Evolutionary conservation across 2,888 invertebrate species (phyloP).

Genomic region (Eristalinus sepulchralis): DNA sequence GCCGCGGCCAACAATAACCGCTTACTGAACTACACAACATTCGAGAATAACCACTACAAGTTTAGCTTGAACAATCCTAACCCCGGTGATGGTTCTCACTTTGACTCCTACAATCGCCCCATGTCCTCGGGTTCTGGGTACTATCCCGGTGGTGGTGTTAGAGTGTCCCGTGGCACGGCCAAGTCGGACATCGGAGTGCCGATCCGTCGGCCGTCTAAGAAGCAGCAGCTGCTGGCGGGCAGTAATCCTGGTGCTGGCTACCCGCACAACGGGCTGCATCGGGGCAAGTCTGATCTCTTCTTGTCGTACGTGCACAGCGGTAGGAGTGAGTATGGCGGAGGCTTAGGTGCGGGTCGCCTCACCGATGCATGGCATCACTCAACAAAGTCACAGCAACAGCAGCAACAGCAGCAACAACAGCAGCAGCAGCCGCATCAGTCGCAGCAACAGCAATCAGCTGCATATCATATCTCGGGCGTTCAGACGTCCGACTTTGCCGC

Average conservation of each 20-base stretch:
- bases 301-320: slow-evolving; percentile 77
- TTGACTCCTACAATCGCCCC: slow-evolving; percentile 75
- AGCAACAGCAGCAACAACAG: neutral
- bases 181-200: slow-evolving; percentile 81
- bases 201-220: slow-evolving; percentile 77
- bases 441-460: slow-evolving; percentile 73
- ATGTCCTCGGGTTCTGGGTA: slow-evolving; percentile 74
- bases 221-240: slow-evolving; percentile 78
- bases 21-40: slow-evolving; percentile 80
- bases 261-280: slow-evolving; percentile 75
- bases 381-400: slow-evolving; percentile 9
- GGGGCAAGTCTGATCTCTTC: slow-evolving; percentile 80
- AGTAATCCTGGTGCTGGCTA: slow-evolving; percentile 71
- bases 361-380: slow-evolving; percentile 61
- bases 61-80: slow-evolving; percentile 79
- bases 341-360: slow-evolving; percentile 54
- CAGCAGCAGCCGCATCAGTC: neutral
- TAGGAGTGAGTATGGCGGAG: slow-evolving; percentile 49
- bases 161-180: slow-evolving; percentile 76
- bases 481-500: slow-evolving; percentile 79
- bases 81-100: slow-evolving; percentile 65
- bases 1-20: slow-evolving; percentile 76
- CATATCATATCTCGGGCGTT: slow-evolving; percentile 80
- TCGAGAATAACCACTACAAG: slow-evolving; percentile 81
- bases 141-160: slow-evolving; percentile 73